A percentile compares a stretch with the other conserved stretches of the same genome.
These are phyloP conservation scores for Halocynthia roretzi DNA, from an alignment of 23 tunicate genomes.

Conservation along the genomic window DNA sequence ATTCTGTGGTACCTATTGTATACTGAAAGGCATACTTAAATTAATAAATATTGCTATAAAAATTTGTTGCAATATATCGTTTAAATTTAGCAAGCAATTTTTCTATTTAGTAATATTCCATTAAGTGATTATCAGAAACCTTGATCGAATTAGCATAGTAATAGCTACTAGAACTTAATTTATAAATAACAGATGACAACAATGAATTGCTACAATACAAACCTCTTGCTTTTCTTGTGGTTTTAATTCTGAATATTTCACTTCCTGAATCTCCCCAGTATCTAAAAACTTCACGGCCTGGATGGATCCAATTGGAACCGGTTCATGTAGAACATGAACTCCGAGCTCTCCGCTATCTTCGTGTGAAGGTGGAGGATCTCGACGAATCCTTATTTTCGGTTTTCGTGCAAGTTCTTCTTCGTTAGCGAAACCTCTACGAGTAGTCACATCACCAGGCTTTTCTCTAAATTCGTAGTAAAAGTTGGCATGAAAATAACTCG, in stretches of 20 bases:
- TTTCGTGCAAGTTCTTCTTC: background rate
- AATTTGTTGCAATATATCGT: too few species aligned
- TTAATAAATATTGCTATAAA: too few species aligned
- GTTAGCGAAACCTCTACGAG: background rate
- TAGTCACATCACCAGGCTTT: background rate
- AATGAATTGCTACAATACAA: background rate
- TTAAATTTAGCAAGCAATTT: too few species aligned
- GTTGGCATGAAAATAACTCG: background rate
- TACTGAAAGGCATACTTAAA: too few species aligned
- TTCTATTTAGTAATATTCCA: too few species aligned
- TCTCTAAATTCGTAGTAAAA: background rate
- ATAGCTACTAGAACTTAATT: background rate
- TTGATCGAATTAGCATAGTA: background rate
- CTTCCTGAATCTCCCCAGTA: constrained; percentile 76
- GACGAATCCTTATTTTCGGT: constrained; percentile 8
- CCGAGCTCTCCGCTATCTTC: constrained; percentile 19
- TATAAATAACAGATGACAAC: background rate
- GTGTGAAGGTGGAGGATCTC: constrained; percentile 72
- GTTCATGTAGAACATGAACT: background rate
- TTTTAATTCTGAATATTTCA: constrained; percentile 63
- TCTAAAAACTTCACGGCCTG: constrained; percentile 84
- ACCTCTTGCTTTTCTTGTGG: constrained; percentile 92
- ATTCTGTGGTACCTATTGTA: too few species aligned
- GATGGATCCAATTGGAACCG: constrained; percentile 30
- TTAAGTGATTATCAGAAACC: too few species aligned